Conservation (phyloP, 2,888 invertebrate genomes). For the Caenorhabditis wallacei region DNA sequence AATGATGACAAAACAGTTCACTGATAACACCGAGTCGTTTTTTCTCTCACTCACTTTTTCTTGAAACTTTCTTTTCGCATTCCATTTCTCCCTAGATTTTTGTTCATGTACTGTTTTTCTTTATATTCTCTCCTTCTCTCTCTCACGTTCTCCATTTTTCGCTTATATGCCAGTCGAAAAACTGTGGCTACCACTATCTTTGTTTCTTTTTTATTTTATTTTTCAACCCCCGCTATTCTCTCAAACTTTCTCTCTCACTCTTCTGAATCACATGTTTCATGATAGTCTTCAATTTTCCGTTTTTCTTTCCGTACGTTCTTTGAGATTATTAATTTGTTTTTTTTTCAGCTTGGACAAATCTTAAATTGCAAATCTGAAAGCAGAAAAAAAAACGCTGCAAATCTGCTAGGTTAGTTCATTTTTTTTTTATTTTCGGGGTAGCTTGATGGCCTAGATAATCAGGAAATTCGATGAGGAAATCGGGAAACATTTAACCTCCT, state of each 20-base stretch:
- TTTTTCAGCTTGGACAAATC: background rate
- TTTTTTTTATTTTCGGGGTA: too few species aligned
- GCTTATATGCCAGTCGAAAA: slow-evolving; percentile 36
- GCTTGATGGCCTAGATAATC: slow-evolving; percentile 36
- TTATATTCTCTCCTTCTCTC: slow-evolving; percentile 2
- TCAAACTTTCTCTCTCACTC: slow-evolving; percentile 25
- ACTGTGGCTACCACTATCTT: slow-evolving; percentile 27
- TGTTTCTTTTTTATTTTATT: slow-evolving; percentile 19
- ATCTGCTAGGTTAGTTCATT: slow-evolving; percentile 29
- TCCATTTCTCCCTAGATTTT: slow-evolving; percentile 11
- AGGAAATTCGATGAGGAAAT: slow-evolving; percentile 44
- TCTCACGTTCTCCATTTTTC: slow-evolving; percentile 22
- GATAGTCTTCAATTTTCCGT: slow-evolving; percentile 16
- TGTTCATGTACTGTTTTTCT: slow-evolving; percentile 29
- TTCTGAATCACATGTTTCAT: slow-evolving; percentile 31
- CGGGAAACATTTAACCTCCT: background rate
- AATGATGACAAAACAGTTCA: background rate
- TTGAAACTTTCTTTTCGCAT: slow-evolving; percentile 34
- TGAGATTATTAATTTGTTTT: background rate
- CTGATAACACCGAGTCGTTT: too few species aligned
- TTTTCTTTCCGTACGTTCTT: background rate
- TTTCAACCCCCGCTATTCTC: slow-evolving; percentile 6
- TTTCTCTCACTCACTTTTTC: too few species aligned
- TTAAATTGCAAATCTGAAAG: background rate
- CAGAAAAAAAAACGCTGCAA: background rate